Evolutionary conservation across 1,140 invertebrate genomes (phyloP).

Genomic region (Drosophila serrata): DNA sequence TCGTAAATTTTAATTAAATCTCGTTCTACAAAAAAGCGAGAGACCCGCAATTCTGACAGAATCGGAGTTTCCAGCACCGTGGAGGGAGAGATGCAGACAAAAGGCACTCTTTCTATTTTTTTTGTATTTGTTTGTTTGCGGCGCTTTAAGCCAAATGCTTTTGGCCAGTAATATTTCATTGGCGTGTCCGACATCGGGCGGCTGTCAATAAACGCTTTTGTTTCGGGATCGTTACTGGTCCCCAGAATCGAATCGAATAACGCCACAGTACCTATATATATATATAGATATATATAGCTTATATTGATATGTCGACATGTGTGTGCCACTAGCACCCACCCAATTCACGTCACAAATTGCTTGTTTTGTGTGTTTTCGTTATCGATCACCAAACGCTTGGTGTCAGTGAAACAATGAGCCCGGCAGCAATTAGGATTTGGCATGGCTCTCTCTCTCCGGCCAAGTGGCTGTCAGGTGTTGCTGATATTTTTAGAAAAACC

Average conservation of each 20-base stretch:
- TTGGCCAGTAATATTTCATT: slow-evolving; percentile 70
- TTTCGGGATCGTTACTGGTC: slow-evolving; percentile 13
- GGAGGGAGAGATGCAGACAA: slow-evolving; percentile 50
- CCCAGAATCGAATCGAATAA: slow-evolving; percentile 56
- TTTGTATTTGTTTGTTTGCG: no score
- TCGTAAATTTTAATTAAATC: slow-evolving; percentile 80
- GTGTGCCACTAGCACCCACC: slow-evolving; percentile 46
- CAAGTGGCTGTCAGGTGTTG: slow-evolving; percentile 52
- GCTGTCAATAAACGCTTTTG: slow-evolving; percentile 76
- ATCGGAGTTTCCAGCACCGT: slow-evolving; percentile 68
- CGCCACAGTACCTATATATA: slow-evolving; percentile 16
- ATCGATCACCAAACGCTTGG: slow-evolving; percentile 46
- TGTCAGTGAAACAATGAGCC: slow-evolving; percentile 66
- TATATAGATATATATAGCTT: slow-evolving; percentile 29
- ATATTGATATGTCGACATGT: slow-evolving; percentile 33
- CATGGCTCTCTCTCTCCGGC: slow-evolving; percentile 23
- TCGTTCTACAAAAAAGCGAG: slow-evolving; percentile 50
- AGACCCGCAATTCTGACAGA: slow-evolving; percentile 48
- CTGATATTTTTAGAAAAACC: slow-evolving; percentile 73
- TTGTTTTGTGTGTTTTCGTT: slow-evolving; percentile 49
- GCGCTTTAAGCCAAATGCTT: slow-evolving; percentile 40
- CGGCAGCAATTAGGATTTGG: slow-evolving; percentile 67
- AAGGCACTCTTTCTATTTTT: slow-evolving; percentile 35
- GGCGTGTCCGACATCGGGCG: slow-evolving; percentile 66
- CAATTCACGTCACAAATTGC: slow-evolving; percentile 78